Percentiles rank a stretch among this genome's conserved stretches.
These are phyloP conservation scores for Micrastur ruficollis DNA, from an alignment of 2,797 vertebrate species.

Conservation along the genomic window DNA sequence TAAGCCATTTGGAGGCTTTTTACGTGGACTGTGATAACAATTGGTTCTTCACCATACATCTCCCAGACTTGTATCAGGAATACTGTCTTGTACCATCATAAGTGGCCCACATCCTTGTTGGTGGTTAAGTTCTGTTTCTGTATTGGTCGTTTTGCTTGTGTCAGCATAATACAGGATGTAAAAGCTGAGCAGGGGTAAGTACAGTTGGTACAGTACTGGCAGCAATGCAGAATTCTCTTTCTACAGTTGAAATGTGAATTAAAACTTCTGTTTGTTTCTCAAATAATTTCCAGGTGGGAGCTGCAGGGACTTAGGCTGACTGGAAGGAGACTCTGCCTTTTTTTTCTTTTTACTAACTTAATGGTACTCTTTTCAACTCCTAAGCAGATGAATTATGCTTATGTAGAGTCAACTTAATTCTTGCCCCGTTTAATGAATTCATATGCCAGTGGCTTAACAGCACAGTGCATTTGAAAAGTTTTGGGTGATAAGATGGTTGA, in stretches of 20 bases:
- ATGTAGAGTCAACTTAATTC: background rate
- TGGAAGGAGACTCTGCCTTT: background rate
- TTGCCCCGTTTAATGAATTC: background rate
- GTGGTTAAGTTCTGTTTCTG: background rate
- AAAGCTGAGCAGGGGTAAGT: constrained; percentile 56
- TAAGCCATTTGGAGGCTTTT: background rate
- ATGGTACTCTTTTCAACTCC: constrained; percentile 7
- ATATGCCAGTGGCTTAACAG: constrained; percentile 52
- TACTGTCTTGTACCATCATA: background rate
- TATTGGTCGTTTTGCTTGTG: background rate
- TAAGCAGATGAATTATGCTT: background rate
- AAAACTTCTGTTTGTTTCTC: background rate
- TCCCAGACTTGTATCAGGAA: background rate
- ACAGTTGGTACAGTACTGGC: background rate
- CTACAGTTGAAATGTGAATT: constrained; percentile 6
- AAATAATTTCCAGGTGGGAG: constrained; percentile 34
- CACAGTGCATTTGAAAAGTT: constrained; percentile 18
- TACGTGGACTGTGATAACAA: background rate
- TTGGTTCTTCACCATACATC: background rate
- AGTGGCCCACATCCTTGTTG: background rate
- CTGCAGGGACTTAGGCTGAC: constrained; percentile 43
- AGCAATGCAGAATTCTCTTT: constrained; percentile 16
- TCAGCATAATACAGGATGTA: background rate
- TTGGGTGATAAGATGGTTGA: background rate
- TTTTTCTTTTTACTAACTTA: background rate